Evolutionary conservation across 2,797 vertebrate species (phyloP).

Genomic region (Heteromormyrus szaboi): DNA sequence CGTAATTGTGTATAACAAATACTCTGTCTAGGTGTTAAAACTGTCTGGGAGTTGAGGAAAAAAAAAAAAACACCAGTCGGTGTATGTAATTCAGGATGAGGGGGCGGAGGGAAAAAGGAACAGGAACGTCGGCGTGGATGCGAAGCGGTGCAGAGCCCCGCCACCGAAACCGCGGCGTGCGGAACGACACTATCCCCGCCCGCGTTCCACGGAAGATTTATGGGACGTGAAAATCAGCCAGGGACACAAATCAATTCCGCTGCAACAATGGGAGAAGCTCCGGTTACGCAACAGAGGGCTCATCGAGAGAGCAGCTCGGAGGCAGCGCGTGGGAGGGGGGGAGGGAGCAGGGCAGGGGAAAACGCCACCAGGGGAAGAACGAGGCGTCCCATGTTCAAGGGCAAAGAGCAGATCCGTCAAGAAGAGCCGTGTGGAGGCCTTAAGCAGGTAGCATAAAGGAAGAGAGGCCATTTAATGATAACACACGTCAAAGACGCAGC

Average conservation of each 20-base stretch:
- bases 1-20: background rate
- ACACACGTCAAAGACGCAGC: background rate
- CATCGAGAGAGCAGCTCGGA: background rate
- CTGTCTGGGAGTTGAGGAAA: background rate
- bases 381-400: conserved; percentile 1
- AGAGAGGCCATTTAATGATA: background rate
- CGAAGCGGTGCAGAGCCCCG: background rate
- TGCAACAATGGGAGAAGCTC: conserved; percentile 7
- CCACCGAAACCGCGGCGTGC: background rate
- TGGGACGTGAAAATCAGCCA: background rate
- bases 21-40: background rate
- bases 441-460: background rate
- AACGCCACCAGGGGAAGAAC: background rate
- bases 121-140: background rate
- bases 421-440: background rate
- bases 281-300: background rate
- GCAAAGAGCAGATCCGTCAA: background rate
- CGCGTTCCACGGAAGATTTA: background rate
- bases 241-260: conserved; percentile 4
- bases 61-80: background rate
- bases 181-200: background rate
- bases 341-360: background rate
- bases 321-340: background rate
- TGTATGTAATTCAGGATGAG: conserved; percentile 1
- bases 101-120: background rate